Base-by-base conservation (phyloP, 2,797 vertebrate species). In the Sebastes hubbsi region DNA sequence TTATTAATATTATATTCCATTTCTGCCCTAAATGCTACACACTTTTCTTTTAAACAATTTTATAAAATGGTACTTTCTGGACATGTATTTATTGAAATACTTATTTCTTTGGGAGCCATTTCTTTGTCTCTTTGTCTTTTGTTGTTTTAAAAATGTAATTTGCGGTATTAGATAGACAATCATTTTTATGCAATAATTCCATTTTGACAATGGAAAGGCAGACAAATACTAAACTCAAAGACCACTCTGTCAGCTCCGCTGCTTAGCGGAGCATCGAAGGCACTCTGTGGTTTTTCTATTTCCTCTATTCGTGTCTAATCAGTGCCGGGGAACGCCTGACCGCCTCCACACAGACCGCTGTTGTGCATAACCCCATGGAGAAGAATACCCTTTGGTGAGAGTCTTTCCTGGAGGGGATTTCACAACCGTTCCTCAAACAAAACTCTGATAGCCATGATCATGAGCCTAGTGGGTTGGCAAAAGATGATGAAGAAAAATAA, bases 251-350 rank as follows among this genome's bases (percentile, higher is more conserved):
- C 71, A 36, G 76, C 79, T 76, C 55, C 52, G 60, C 61, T 75
- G 81, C 78, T 83, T 66, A 54, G 81, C 16, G 20, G 71, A 77
- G 90, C 86, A 85, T 62, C 18, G 70, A 87, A 84, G 78, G 80
- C 85, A 25, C 73, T 73, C 88, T 75, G 90, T 88, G 91, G 89
- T 92, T 93, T 93, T 92, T 91, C 85, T 79, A 83, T 89, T 90
- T 91, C 88, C 87, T 92, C 86, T 85, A 85, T 92, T 94, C 90
- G 92, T 89, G 88, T 91, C 81, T 89, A 92, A 94, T 92, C 88
- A 84, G 85, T 89, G 90, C 52, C 12, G 75, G 77, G 85, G 62
- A 86, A 93, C 78, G 93, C 91, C 88, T 91, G 87, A 89, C 80
- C 80, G 91, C 91, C 82, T 82, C 90, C 84, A 89, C 88, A 90